A percentile compares a stretch with the other conserved stretches of the same genome.
Evolutionary conservation across 1,140 invertebrate species (phyloP).

Genomic region (Bombus sylvicola): DNA sequence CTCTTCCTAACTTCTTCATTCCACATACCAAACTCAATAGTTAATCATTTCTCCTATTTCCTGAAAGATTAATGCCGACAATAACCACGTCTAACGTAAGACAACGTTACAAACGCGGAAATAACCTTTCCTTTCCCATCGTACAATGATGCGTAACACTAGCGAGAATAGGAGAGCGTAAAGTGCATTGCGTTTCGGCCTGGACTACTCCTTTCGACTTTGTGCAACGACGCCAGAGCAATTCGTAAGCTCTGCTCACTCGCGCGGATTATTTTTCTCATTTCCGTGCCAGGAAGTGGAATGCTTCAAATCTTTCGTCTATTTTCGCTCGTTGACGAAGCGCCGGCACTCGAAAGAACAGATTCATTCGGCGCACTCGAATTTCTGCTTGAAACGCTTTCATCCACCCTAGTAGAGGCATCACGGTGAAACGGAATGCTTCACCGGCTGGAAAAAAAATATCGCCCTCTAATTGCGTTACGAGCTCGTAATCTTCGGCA

Average conservation of each 20-base stretch:
- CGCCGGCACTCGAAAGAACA: slow-evolving; percentile 18
- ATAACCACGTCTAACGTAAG: neutral
- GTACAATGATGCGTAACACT: slow-evolving; percentile 26
- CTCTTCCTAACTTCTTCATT: neutral
- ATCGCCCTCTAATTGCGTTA: slow-evolving; percentile 22
- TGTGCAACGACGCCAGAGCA: slow-evolving; percentile 19
- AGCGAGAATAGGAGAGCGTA: slow-evolving; percentile 24
- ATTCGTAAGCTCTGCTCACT: slow-evolving; percentile 35
- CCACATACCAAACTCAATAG: too few species aligned
- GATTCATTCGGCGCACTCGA: slow-evolving; percentile 36
- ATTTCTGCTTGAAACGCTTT: slow-evolving; percentile 26
- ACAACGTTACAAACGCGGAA: neutral
- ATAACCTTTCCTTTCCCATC: neutral
- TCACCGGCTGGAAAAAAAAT: neutral
- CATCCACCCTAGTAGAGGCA: neutral
- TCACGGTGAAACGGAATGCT: neutral
- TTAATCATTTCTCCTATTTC: neutral
- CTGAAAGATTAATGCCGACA: neutral
- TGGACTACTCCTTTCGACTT: slow-evolving; percentile 24
- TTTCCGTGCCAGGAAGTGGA: slow-evolving; percentile 30
- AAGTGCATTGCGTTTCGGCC: slow-evolving; percentile 40
- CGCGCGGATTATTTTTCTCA: slow-evolving; percentile 48
- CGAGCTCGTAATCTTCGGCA: neutral
- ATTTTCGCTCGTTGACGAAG: slow-evolving; percentile 22
- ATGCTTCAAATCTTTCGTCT: slow-evolving; percentile 35